Percentiles rank a stretch among this genome's conserved stretches.
Evolutionary conservation across 2,113 vertebrate species (phyloP).

Genomic region (Coptodon rendalli): DNA sequence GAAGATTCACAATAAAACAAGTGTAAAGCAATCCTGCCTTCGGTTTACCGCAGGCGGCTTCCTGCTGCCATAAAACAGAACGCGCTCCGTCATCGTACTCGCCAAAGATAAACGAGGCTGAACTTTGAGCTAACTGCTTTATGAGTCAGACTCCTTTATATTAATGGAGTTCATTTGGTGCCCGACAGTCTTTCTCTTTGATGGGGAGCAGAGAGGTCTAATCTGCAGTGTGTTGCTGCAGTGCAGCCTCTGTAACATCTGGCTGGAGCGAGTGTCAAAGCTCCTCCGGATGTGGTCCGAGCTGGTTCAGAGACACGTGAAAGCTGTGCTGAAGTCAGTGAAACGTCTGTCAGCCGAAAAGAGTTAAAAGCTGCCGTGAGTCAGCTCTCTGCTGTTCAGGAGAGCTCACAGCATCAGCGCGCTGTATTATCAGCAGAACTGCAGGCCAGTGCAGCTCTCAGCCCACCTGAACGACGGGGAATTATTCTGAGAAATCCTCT

Average conservation of each 20-base stretch:
- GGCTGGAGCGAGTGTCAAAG: neutral
- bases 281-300: neutral
- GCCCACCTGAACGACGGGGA: neutral
- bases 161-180: neutral
- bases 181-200: neutral
- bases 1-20: neutral
- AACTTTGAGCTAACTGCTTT: neutral
- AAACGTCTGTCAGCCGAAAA: neutral
- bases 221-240: neutral
- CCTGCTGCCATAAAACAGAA: neutral
- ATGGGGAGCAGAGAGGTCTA: neutral
- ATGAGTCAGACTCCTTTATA: neutral
- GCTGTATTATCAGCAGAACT: neutral
- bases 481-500: neutral
- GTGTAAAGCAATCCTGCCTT: neutral
- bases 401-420: neutral
- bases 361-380: neutral
- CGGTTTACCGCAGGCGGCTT: neutral
- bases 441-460: neutral
- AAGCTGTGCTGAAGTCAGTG: neutral
- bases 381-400: neutral
- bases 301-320: neutral
- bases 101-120: neutral
- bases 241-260: neutral
- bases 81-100: neutral